phyloP scores from a whole-genome alignment of 1,140 invertebrate species.

The Melipona quadrifasciata region DNA sequence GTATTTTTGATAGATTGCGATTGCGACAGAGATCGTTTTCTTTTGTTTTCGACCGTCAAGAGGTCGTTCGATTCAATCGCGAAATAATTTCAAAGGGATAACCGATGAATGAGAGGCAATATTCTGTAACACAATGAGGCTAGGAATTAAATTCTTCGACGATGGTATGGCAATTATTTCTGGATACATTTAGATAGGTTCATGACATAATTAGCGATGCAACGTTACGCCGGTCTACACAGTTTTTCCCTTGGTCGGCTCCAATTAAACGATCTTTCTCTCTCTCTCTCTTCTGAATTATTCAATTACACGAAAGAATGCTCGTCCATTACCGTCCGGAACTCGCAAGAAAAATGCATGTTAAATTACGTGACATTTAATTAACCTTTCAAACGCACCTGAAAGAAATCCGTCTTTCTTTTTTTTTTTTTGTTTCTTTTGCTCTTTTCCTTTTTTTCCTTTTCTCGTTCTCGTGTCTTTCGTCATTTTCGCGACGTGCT shows the following conservation, averaged over 20 bases:
- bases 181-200: slow-evolving; percentile 1
- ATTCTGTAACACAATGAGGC: not conserved
- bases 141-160: slow-evolving; percentile 11
- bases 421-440: not conserved
- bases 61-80: not conserved
- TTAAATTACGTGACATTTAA: slow-evolving; percentile 34
- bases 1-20: not conserved
- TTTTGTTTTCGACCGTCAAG: too few relatives aligned
- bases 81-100: too few relatives aligned
- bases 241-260: not conserved
- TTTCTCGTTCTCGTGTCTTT: not conserved
- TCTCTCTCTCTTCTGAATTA: slow-evolving; percentile 16
- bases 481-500: not conserved
- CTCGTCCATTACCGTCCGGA: not conserved
- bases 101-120: not conserved
- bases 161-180: slow-evolving; percentile 6
- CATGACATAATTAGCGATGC: slow-evolving; percentile 30
- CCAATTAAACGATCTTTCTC: not conserved
- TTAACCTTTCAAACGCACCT: slow-evolving; percentile 24
- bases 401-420: not conserved
- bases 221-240: slow-evolving; percentile 5
- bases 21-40: too few relatives aligned
- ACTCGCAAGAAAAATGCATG: slow-evolving; percentile 18
- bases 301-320: slow-evolving; percentile 28
- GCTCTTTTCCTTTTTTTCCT: not conserved